Evolutionary conservation across 2,113 vertebrate species (phyloP).

Genomic region (Salminus brasiliensis): DNA sequence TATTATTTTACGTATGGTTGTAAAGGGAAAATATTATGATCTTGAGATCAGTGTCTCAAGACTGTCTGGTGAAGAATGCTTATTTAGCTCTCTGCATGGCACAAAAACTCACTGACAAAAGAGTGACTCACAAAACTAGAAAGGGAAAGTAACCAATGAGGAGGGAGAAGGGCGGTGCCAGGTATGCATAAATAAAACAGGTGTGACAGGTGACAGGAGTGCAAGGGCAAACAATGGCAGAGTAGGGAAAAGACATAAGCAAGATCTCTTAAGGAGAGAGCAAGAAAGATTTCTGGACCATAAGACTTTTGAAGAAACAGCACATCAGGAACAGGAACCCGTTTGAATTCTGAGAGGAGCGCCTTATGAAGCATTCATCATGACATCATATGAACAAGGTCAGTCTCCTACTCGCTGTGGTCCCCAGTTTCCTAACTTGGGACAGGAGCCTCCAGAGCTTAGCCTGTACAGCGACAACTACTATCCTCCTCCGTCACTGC

Average conservation of each 20-base stretch:
- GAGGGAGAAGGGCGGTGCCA: constrained; percentile 67
- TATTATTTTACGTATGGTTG: neutral
- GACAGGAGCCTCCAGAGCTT: constrained; percentile 95
- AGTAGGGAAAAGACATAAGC: constrained; percentile 19
- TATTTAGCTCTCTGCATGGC: neutral
- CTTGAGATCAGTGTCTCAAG: neutral
- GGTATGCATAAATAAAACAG: constrained; percentile 72
- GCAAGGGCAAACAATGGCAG: constrained; percentile 64
- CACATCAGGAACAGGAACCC: neutral
- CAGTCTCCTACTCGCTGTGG: constrained; percentile 92
- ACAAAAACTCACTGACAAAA: neutral
- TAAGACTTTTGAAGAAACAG: neutral
- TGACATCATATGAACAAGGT: constrained; percentile 91
- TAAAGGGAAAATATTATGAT: neutral
- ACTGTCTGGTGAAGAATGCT: neutral
- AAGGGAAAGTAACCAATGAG: constrained; percentile 67
- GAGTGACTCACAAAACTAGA: neutral
- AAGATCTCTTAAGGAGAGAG: neutral
- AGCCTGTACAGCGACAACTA: constrained; percentile 94
- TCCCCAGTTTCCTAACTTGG: constrained; percentile 93
- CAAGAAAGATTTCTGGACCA: constrained; percentile 20
- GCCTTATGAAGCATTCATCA: constrained; percentile 67
- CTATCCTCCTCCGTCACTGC: constrained; percentile 89
- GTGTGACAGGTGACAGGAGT: constrained; percentile 74
- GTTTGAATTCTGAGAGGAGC: constrained; percentile 50